Conservation (phyloP, 2,113 vertebrate genomes). For the Puntigrus tetrazona region DNA sequence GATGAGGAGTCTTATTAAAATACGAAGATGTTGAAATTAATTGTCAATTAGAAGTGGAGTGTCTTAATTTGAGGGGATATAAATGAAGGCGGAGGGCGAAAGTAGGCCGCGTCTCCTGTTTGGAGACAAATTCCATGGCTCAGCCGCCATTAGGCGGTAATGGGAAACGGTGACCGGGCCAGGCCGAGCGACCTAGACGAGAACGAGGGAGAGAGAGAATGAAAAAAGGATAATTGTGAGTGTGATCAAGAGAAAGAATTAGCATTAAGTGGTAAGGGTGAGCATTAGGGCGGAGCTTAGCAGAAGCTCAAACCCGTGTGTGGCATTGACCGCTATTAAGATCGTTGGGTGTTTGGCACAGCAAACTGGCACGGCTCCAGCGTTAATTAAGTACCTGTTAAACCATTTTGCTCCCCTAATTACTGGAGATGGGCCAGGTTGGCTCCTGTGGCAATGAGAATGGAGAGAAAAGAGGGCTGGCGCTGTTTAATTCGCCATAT, state of each 20-base stretch:
- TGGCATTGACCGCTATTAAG: slow-evolving; percentile 79
- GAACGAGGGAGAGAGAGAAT: slow-evolving; percentile 1
- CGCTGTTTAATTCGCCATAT: slow-evolving; percentile 60
- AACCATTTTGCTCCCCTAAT: slow-evolving; percentile 75
- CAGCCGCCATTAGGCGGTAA: slow-evolving; percentile 75
- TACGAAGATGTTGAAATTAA: slow-evolving; percentile 86
- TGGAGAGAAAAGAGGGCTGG: slow-evolving; percentile 38
- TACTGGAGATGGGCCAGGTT: slow-evolving; percentile 72
- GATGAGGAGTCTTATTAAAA: slow-evolving; percentile 83
- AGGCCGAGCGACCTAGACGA: slow-evolving; percentile 12
- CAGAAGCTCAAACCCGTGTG: slow-evolving; percentile 62
- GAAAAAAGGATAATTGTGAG: slow-evolving; percentile 26
- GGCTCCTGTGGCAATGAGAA: slow-evolving; percentile 48
- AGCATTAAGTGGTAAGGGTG: slow-evolving; percentile 65
- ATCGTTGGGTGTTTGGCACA: slow-evolving; percentile 72
- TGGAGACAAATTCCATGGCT: slow-evolving; percentile 58
- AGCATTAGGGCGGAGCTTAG: slow-evolving; percentile 61
- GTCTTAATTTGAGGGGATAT: slow-evolving; percentile 82
- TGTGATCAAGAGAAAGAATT: slow-evolving; percentile 66
- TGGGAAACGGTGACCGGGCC: slow-evolving; percentile 67
- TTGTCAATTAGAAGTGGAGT: slow-evolving; percentile 83
- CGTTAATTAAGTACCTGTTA: slow-evolving; percentile 85
- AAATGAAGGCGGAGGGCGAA: slow-evolving; percentile 69
- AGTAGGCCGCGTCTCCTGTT: slow-evolving; percentile 53
- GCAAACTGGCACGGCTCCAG: slow-evolving; percentile 72